Conservation (phyloP, 2,888 invertebrate species). For the Eupeodes luniger region DNA sequence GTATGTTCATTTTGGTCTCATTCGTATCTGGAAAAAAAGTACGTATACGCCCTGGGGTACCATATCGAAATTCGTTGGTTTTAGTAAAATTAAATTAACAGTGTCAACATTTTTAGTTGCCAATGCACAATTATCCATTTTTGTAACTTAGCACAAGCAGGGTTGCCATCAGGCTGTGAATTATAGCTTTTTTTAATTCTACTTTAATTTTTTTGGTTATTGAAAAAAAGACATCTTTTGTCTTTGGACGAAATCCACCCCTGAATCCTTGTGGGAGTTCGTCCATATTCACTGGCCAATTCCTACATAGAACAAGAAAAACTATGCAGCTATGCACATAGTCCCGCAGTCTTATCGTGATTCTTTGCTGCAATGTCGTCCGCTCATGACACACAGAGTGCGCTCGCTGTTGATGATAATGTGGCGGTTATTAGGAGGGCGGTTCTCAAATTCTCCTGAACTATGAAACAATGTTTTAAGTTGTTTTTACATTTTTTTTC, state of each 20-base stretch:
- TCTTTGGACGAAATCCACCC: neutral
- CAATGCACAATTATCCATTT: too few relatives aligned
- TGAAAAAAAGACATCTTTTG: too few relatives aligned
- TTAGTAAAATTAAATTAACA: too few relatives aligned
- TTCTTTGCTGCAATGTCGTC: slow-evolving; percentile 73
- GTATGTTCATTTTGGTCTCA: too few relatives aligned
- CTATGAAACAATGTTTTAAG: slow-evolving; percentile 27
- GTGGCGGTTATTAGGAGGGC: slow-evolving; percentile 72
- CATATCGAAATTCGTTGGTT: too few relatives aligned
- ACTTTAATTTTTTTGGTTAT: too few relatives aligned
- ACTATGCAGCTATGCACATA: slow-evolving; percentile 10
- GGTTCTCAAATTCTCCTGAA: slow-evolving; percentile 69
- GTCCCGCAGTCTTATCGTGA: slow-evolving; percentile 57
- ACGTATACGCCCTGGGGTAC: too few relatives aligned
- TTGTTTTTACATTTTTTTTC: slow-evolving; percentile 18
- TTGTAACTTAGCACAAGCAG: too few relatives aligned
- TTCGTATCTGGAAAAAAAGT: too few relatives aligned
- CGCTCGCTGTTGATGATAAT: slow-evolving; percentile 68
- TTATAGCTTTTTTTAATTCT: too few relatives aligned
- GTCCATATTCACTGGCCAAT: slow-evolving; percentile 38
- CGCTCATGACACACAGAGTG: slow-evolving; percentile 57
- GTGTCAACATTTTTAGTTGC: too few relatives aligned
- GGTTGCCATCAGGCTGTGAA: too few relatives aligned
- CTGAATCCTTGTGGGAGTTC: slow-evolving; percentile 3
- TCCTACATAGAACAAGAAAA: slow-evolving; percentile 12